Percentiles rank a stretch among this genome's conserved stretches.
Conservation (phyloP, 2,797 vertebrate genomes). For the Parambassis ranga region DNA sequence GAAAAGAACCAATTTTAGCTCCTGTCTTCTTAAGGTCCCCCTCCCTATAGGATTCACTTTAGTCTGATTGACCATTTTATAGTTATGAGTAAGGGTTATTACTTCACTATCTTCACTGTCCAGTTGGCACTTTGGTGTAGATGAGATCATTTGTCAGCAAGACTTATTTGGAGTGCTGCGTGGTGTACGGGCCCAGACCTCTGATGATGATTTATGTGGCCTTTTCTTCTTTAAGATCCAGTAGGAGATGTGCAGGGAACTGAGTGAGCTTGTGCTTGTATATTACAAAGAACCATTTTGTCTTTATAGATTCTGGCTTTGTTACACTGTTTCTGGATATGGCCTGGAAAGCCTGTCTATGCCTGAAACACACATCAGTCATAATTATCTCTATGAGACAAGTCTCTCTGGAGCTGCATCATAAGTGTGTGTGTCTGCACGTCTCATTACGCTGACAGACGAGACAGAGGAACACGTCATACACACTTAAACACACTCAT, state of each 20-base stretch:
- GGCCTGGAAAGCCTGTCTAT: constrained; percentile 10
- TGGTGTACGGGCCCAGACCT: background rate
- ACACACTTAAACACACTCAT: background rate
- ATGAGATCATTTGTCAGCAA: background rate
- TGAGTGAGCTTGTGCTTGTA: background rate
- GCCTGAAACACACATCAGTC: constrained; percentile 34
- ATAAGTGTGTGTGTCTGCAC: background rate
- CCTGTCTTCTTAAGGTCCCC: too few relatives aligned
- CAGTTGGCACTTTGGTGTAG: too few relatives aligned
- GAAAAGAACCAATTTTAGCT: too few relatives aligned
- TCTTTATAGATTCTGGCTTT: background rate
- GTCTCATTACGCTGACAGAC: constrained; percentile 11
- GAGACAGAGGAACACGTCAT: background rate
- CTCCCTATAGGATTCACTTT: too few relatives aligned
- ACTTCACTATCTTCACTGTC: too few relatives aligned
- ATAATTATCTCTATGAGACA: constrained; percentile 18
- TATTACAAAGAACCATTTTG: background rate
- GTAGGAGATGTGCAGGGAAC: background rate
- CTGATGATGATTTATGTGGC: background rate
- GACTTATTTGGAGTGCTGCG: background rate
- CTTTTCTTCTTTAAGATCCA: background rate
- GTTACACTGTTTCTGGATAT: constrained; percentile 4
- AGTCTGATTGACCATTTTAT: too few relatives aligned
- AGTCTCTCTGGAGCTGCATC: background rate
- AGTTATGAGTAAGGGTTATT: too few relatives aligned